Base-by-base conservation (phyloP, 2,113 vertebrate species). In the Riparia riparia region DNA sequence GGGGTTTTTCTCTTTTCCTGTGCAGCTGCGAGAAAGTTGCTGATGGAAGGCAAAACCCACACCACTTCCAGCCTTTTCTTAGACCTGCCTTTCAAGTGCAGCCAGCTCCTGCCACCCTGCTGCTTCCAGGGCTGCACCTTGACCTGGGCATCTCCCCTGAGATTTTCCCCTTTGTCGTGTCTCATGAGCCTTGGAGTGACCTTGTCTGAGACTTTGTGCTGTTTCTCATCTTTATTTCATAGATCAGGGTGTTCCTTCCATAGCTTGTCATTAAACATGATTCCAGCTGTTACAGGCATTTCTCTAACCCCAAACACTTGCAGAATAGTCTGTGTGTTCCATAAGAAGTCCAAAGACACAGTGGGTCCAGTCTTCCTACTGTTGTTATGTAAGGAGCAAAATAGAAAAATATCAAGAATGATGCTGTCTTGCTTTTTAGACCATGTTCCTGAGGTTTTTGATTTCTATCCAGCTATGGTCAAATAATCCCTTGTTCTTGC, bases 401-500 rank as follows among this genome's bases (percentile, higher is more conserved):
- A 69, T 1, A 76, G 41, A 58, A 85, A 96, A 98, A 29, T 70
- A 93, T 50, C 63, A 70, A 82, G 78, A 81, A 64, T 37, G 8
- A 70, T 70, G 74, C 87, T 95, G 90, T 86, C 81, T 70, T 84
- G 49, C 54, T 65, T 45, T 93, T 95, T 66, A 78, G 82, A 96
- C 93, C 28, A 8, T 94, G 69, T 89, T 96, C 84, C 78, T 16
- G 3, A 96, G 95, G 79, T 83, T 72, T 82, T 97, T 97, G 94
- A 82, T 93, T 86, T 89, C 82, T 79, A 12, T 90, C 96, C 97
- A 98, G 90, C 85, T 70, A 64, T 89, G 89, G 89, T 98, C 95
- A 97, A 97, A 79, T 73, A 96, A 96, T 49, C 69, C 79, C 74
- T 98, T 97, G 96, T 97, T 97, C 93, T 93, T 89, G 74, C 49